Base-by-base conservation (phyloP, 2,113 vertebrate genomes). In the Tringa solitaria region DNA sequence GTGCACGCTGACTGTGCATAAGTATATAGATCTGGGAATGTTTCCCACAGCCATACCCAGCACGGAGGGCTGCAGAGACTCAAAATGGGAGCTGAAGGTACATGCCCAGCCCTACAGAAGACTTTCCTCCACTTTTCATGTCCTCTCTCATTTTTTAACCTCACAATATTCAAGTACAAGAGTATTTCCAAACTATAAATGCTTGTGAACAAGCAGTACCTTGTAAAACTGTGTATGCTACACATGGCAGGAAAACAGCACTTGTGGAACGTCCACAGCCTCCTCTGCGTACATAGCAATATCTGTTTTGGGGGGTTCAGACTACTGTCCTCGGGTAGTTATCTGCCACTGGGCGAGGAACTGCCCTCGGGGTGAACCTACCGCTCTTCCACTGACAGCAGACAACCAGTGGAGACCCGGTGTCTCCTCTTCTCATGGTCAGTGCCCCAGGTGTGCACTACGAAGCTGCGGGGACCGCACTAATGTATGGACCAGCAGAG, bases 381-480 rank as follows among this genome's bases (percentile, higher is more conserved):
- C 30, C 1, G 4, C n/a, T 26, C 28, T 33, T 14, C 45, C 39
- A 20, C 39, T 12, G 26, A 12, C 21, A 33, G 57, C 56, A 30
- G 27, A 26, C 48, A 51, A 15, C 12, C 54, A n/a, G 59, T 2
- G 1, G 46, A 43, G n/a, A 60, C 53, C 12, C 2, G 2, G 2
- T 6, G 30, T 32, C 43, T 76, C 41, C 77, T 69, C 63, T 59
- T 45, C 64, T 51, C 33, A 45, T 0, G 8, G 28, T n/a, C 17
- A 24, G 14, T 6, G 59, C 26, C 45, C 35, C 65, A 37, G 7
- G 35, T 0, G 9, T 24, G 27, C 15, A 2, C 46, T 12, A 16
- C 0, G 2, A 16, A 73, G 46, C 23, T 26, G 12, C 0, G 1
- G 57, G 20, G 26, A 72, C 51, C 1, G 1, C 37, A 8, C 35